A percentile compares a stretch with the other conserved stretches of the same genome.
These are phyloP conservation scores for Drosophila formosana DNA, from an alignment of 2,888 invertebrate species.

Conservation along the genomic window DNA sequence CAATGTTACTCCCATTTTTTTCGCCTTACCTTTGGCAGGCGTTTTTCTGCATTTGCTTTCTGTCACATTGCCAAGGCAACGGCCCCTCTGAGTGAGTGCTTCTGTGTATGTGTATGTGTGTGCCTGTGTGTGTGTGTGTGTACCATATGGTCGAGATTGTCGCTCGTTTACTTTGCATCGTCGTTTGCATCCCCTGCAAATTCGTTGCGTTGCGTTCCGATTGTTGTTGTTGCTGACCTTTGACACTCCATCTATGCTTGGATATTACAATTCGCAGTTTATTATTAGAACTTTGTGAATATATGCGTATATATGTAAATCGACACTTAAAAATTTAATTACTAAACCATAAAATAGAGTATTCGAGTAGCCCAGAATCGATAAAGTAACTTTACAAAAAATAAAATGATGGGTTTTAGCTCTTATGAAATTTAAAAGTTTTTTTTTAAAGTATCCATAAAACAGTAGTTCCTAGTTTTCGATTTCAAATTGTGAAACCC, in stretches of 20 bases:
- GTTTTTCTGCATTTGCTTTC: constrained; percentile 64
- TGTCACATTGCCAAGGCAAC: constrained; percentile 78
- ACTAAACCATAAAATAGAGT: too few species aligned
- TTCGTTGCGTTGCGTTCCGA: constrained; percentile 12
- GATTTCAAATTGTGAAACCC: neutral
- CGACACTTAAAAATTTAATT: neutral
- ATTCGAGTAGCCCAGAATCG: too few species aligned
- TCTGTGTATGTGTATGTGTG: neutral
- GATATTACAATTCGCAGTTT: neutral
- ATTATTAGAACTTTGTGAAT: neutral
- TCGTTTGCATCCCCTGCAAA: constrained; percentile 40
- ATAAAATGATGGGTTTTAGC: too few species aligned
- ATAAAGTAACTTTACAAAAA: too few species aligned
- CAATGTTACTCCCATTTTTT: constrained; percentile 39
- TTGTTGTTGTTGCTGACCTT: constrained; percentile 49
- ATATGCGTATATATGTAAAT: neutral
- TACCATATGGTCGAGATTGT: constrained; percentile 64
- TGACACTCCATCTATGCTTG: constrained; percentile 32
- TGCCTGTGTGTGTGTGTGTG: constrained; percentile 18
- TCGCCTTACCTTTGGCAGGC: constrained; percentile 46
- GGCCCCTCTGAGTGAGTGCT: constrained; percentile 10
- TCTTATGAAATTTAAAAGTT: too few species aligned
- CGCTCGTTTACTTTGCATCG: constrained; percentile 23
- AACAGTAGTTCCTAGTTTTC: neutral
- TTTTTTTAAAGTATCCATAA: neutral